These are phyloP conservation scores for Ceratina calcarata DNA, from an alignment of 1,140 invertebrate genomes.

Conservation along the genomic window DNA sequence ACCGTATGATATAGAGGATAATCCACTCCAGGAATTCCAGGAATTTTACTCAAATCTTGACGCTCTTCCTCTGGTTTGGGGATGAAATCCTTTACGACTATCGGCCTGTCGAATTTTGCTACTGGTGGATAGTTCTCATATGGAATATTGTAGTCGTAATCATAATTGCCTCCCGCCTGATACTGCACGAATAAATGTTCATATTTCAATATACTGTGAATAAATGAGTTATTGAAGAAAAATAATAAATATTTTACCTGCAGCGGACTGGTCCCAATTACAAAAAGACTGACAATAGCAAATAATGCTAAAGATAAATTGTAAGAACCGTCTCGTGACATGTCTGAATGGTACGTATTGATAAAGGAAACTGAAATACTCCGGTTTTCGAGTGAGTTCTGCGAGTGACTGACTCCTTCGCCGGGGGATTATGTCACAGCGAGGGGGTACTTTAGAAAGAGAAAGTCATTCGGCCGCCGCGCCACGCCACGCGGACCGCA, in stretches of 20 bases:
- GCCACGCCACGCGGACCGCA: conserved; percentile 32
- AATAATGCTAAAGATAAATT: conserved; percentile 26
- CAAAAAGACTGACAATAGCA: conserved; percentile 53
- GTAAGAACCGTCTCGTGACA: conserved; percentile 58
- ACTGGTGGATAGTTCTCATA: conserved; percentile 65
- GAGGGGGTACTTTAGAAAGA: conserved; percentile 52
- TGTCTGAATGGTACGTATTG: conserved; percentile 73
- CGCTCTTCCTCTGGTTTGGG: conserved; percentile 81
- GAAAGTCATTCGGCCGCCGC: conserved; percentile 64
- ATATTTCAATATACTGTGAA: too few species aligned
- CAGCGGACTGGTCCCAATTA: conserved; percentile 23
- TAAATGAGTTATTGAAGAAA: too few species aligned
- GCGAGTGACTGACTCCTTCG: conserved; percentile 53
- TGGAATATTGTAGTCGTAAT: conserved; percentile 57
- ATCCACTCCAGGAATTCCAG: conserved; percentile 88
- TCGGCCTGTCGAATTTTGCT: conserved; percentile 54
- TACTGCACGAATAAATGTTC: conserved; percentile 40
- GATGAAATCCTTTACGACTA: conserved; percentile 53
- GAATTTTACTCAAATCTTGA: conserved; percentile 89
- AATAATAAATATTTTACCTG: conserved; percentile 53
- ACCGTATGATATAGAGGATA: conserved; percentile 89
- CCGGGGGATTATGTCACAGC: conserved; percentile 75
- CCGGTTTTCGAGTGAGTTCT: conserved; percentile 62
- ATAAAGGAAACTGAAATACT: conserved; percentile 71
- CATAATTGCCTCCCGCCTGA: conserved; percentile 56